Conservation (phyloP, 2,113 vertebrate genomes). For the Herpailurus yagouaroundi region DNA sequence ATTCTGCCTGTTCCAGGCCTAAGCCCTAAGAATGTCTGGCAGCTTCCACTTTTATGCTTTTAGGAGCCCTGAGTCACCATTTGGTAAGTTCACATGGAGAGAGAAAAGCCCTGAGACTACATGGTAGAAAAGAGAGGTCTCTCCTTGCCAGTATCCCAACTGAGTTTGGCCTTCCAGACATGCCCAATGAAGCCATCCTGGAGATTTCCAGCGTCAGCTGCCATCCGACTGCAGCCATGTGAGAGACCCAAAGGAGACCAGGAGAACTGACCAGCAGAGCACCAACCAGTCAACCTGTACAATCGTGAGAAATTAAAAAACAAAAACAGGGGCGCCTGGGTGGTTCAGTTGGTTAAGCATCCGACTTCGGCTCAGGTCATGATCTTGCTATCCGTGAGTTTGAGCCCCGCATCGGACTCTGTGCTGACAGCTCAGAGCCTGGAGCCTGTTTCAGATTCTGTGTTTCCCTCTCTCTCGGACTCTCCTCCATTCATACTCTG, state of each 20-base stretch:
- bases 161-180: neutral
- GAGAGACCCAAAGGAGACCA: neutral
- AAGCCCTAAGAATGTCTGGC: neutral
- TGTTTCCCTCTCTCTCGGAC: too few species aligned
- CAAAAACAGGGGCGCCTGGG: neutral
- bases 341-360: too few species aligned
- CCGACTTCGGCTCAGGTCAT: too few species aligned
- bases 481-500: too few species aligned
- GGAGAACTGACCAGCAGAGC: neutral
- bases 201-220: neutral
- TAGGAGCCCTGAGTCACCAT: neutral
- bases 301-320: neutral
- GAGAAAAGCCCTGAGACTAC: neutral
- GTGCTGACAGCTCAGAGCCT: too few species aligned
- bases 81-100: neutral
- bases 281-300: neutral
- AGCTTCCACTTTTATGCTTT: constrained; percentile 1
- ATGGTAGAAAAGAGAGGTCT: neutral
- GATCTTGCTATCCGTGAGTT: too few species aligned
- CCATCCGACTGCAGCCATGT: neutral
- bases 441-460: too few species aligned
- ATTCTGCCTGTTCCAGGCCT: neutral
- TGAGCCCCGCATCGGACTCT: too few species aligned
- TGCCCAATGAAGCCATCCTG: neutral
- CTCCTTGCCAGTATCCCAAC: neutral